Percentiles rank a stretch among this genome's conserved stretches.
phyloP scores from a whole-genome alignment of 2,113 vertebrate genomes.

The Bubo blakistoni region DNA sequence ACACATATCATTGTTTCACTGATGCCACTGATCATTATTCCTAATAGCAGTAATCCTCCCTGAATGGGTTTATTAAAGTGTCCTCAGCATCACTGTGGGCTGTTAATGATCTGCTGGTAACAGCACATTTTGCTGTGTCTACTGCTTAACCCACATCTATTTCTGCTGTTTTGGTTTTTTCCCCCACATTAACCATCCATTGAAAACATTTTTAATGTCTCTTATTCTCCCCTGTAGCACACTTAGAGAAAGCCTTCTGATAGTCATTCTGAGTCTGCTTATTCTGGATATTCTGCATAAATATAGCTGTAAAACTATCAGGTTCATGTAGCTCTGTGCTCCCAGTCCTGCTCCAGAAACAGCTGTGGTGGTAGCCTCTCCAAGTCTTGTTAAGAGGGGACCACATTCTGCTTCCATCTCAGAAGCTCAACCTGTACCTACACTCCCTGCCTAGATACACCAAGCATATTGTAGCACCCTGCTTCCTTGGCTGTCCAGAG shows the following conservation, averaged over 20 bases:
- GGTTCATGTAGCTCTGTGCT: fast-evolving
- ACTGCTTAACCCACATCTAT: background rate
- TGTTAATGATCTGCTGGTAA: constrained; percentile 5
- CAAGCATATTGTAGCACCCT: background rate
- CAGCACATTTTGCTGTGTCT: background rate
- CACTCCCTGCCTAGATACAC: background rate
- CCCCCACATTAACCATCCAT: background rate
- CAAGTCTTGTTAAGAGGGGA: background rate
- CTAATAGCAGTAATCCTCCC: constrained; percentile 9
- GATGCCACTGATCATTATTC: constrained; percentile 5
- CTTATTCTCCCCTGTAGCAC: background rate
- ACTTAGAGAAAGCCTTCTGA: background rate
- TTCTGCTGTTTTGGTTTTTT: background rate
- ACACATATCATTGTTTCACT: too few species aligned
- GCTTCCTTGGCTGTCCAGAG: background rate
- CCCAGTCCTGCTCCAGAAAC: background rate
- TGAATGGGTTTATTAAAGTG: constrained; percentile 28
- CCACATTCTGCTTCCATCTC: background rate
- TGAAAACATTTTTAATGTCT: background rate
- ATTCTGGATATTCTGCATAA: background rate
- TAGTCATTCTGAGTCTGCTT: background rate
- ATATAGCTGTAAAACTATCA: background rate
- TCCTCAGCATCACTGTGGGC: background rate
- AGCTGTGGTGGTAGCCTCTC: fast-evolving
- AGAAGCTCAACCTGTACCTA: background rate